Percentiles rank a stretch among this genome's conserved stretches.
phyloP scores from a whole-genome alignment of 2,113 vertebrate genomes.

The Vanacampus margaritifer region DNA sequence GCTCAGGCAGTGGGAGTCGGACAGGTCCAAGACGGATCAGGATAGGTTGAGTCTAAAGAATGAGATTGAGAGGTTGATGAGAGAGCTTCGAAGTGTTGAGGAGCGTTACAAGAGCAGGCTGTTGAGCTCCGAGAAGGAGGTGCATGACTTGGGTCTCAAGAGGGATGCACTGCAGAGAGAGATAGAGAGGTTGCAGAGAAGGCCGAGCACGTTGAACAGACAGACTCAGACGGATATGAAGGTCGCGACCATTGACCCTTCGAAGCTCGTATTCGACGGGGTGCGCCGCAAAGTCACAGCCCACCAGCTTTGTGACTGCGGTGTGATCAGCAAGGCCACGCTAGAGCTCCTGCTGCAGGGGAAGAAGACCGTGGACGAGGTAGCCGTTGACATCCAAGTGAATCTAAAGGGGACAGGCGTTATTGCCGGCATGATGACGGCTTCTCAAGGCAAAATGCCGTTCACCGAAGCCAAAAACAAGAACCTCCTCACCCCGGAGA shows the following conservation, averaged over 20 bases:
- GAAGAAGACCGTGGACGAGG: conserved; percentile 83
- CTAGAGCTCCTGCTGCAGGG: conserved; percentile 86
- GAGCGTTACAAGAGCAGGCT: conserved; percentile 81
- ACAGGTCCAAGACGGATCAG: conserved; percentile 80
- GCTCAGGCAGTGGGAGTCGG: conserved; percentile 79
- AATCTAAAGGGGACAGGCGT: conserved; percentile 85
- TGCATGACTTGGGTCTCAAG: conserved; percentile 75
- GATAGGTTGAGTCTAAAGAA: conserved; percentile 78
- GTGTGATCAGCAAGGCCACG: conserved; percentile 83
- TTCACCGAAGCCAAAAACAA: conserved; percentile 87
- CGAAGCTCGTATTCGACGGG: conserved; percentile 85
- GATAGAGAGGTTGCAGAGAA: conserved; percentile 81
- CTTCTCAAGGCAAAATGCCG: conserved; percentile 80
- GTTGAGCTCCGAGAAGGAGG: conserved; percentile 77
- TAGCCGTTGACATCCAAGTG: conserved; percentile 82
- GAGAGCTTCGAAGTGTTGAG: conserved; percentile 84
- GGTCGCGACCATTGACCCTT: conserved; percentile 77
- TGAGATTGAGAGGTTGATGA: conserved; percentile 84
- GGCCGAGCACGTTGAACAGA: conserved; percentile 65
- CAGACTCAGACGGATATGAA: conserved; percentile 86
- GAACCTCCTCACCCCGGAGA: conserved; percentile 79
- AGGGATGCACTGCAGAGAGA: conserved; percentile 81
- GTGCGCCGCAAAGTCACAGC: conserved; percentile 89
- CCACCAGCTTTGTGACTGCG: conserved; percentile 88
- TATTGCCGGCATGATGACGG: conserved; percentile 83